Conservation (phyloP, 2,113 vertebrate species). For the Formicarius rufipectus region DNA sequence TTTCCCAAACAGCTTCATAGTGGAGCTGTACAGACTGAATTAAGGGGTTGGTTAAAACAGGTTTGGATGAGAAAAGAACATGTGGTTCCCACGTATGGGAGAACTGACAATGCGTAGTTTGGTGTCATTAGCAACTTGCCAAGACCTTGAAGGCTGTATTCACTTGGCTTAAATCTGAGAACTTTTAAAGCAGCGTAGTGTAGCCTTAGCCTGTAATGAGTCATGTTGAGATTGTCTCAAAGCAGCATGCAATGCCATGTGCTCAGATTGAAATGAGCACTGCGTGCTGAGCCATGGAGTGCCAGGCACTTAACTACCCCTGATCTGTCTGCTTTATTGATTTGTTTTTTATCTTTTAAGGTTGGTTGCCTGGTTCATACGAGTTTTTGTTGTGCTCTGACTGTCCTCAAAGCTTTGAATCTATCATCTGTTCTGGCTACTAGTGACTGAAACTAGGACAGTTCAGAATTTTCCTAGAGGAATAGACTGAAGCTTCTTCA, state of each 20-base stretch:
- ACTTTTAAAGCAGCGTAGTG: not conserved
- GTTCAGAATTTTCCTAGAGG: not conserved
- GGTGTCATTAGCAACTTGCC: not conserved
- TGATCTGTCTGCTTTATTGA: not conserved
- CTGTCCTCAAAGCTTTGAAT: not conserved
- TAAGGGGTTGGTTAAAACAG: not conserved
- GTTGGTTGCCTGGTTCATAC: not conserved
- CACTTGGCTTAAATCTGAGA: not conserved
- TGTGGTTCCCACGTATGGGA: not conserved
- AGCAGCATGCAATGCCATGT: conserved; percentile 13
- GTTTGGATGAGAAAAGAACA: not conserved
- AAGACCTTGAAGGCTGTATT: not conserved
- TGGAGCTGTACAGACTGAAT: not conserved
- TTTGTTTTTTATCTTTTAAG: conserved; percentile 19
- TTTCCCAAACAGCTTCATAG: not conserved
- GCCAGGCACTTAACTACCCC: not conserved
- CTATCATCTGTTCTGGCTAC: not conserved
- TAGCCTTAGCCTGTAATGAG: not conserved
- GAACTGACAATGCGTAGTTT: not conserved
- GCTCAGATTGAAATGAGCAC: conserved; percentile 17
- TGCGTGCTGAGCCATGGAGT: not conserved
- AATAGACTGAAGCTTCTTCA: not conserved
- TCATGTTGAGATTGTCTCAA: conserved; percentile 11
- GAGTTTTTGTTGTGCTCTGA: not conserved
- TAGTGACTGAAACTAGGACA: not conserved